These are phyloP conservation scores for Achatina immaculata DNA, from an alignment of 1,140 invertebrate species.

Conservation along the genomic window DNA sequence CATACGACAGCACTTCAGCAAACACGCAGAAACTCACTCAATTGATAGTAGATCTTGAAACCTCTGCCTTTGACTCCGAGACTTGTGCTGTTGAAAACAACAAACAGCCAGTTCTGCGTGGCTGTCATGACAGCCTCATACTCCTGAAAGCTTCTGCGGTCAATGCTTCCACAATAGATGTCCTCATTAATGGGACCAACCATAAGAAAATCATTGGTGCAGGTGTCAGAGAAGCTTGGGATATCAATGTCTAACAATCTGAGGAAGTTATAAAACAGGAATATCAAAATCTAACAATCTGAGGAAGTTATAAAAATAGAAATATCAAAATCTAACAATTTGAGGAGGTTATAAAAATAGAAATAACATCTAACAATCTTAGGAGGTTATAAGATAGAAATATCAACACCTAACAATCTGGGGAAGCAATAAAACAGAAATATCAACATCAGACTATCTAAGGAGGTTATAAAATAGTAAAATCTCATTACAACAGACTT, in stretches of 20 bases:
- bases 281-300: background rate
- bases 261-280: no score
- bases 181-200: background rate
- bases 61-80: background rate
- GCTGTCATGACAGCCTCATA: background rate
- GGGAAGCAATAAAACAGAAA: background rate
- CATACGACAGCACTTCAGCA: no score
- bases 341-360: no score
- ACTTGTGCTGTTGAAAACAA: constrained; percentile 13
- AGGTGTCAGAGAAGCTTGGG: background rate
- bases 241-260: background rate
- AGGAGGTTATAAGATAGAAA: no score
- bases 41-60: constrained; percentile 10
- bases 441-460: background rate
- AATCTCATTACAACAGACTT: no score
- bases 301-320: no score
- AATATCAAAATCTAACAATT: background rate
- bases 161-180: background rate
- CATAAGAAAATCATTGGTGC: background rate
- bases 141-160: background rate
- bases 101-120: background rate
- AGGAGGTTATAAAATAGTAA: background rate
- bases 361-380: no score
- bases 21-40: background rate
- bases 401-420: no score